Evolutionary conservation across 2,113 vertebrate genomes (phyloP).

Genomic region (Brachypodius melanocephalos): DNA sequence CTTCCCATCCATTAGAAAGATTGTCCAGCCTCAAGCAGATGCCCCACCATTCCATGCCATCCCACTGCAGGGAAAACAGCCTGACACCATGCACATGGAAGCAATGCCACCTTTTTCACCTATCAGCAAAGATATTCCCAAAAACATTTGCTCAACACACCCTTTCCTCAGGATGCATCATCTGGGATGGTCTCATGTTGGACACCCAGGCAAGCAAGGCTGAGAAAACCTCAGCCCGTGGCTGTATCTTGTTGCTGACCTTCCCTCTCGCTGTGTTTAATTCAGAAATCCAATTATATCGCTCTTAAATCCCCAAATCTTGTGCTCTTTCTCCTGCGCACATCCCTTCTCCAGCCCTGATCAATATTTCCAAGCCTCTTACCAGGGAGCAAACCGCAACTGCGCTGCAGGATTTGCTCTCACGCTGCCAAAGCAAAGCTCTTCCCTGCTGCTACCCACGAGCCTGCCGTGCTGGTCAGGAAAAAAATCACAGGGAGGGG

Average conservation of each 20-base stretch:
- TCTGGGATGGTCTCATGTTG: rapidly evolving
- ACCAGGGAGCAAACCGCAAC: background rate
- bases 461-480: background rate
- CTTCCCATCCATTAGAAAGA: background rate
- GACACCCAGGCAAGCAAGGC: background rate
- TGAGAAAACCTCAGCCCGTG: background rate
- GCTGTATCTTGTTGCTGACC: background rate
- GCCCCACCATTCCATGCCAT: rapidly evolving
- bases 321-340: constrained; percentile 38
- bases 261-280: background rate
- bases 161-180: background rate
- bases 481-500: background rate
- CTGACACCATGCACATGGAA: rapidly evolving
- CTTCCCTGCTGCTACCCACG: background rate
- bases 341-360: background rate
- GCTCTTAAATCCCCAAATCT: constrained; percentile 50
- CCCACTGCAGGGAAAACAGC: background rate
- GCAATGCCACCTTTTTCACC: background rate
- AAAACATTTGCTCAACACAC: background rate
- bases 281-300: constrained; percentile 54
- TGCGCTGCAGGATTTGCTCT: constrained; percentile 18
- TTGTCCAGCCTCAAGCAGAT: background rate
- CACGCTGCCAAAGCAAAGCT: background rate
- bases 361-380: constrained; percentile 46
- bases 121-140: background rate